Percentiles rank a stretch among this genome's conserved stretches.
Evolutionary conservation across 2,113 vertebrate genomes (phyloP).

Genomic region (Phalacrocorax aristotelis): DNA sequence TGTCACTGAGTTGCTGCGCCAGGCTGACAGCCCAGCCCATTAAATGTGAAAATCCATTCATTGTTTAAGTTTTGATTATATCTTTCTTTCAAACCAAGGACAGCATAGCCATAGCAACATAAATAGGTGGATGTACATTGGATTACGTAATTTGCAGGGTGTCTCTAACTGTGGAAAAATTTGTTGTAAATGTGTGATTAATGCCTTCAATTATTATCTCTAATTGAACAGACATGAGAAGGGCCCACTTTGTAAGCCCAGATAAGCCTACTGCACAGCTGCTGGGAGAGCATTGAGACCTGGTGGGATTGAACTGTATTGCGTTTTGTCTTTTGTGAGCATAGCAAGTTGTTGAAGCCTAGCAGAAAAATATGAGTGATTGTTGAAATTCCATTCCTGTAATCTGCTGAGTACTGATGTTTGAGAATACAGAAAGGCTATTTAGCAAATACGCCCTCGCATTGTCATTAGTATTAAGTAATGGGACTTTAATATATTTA

Average conservation of each 20-base stretch:
- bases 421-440: slow-evolving; percentile 50
- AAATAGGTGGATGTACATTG: slow-evolving; percentile 45
- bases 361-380: slow-evolving; percentile 65
- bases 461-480: slow-evolving; percentile 60
- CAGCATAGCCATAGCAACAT: slow-evolving; percentile 51
- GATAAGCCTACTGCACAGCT: slow-evolving; percentile 65
- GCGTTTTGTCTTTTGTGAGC: slow-evolving; percentile 60
- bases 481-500: slow-evolving; percentile 63
- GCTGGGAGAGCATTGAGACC: slow-evolving; percentile 46
- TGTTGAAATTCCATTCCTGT: slow-evolving; percentile 55
- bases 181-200: slow-evolving; percentile 67
- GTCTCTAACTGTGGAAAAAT: slow-evolving; percentile 60
- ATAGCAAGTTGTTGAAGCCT: slow-evolving; percentile 56
- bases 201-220: slow-evolving; percentile 68
- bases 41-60: slow-evolving; percentile 73
- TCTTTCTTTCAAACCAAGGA: slow-evolving; percentile 58
- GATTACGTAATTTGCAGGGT: slow-evolving; percentile 45
- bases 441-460: slow-evolving; percentile 22
- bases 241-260: slow-evolving; percentile 47
- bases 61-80: slow-evolving; percentile 55
- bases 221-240: slow-evolving; percentile 71
- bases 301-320: slow-evolving; percentile 15
- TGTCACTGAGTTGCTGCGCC: slow-evolving; percentile 39
- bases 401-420: slow-evolving; percentile 61
- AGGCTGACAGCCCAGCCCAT: slow-evolving; percentile 43